Evolutionary conservation across 2,113 vertebrate genomes (phyloP).

Genomic region (Clarias gariepinus): DNA sequence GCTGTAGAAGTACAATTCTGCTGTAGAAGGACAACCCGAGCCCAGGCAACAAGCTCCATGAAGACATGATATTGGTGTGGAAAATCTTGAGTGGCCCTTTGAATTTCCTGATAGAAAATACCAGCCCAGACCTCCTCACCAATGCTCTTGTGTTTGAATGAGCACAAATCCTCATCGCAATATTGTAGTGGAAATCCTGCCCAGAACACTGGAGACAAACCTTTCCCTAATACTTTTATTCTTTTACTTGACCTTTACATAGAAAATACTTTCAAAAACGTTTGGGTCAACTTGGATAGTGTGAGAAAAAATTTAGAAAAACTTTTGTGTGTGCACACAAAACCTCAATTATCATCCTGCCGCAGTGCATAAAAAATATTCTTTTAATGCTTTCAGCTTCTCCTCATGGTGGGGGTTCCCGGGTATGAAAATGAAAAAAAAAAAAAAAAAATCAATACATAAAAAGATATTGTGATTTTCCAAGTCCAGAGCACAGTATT

Average conservation of each 20-base stretch:
- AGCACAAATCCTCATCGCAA: background rate
- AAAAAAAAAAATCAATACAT: background rate
- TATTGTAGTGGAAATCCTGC: background rate
- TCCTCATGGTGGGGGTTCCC: background rate
- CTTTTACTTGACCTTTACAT: no score
- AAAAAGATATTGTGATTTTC: background rate
- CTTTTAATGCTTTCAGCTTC: background rate
- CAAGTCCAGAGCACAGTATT: background rate
- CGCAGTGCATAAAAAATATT: no score
- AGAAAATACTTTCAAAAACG: no score
- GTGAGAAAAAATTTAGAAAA: no score
- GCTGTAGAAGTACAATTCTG: background rate
- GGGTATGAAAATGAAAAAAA: background rate
- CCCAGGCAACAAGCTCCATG: background rate
- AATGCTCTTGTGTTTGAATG: background rate
- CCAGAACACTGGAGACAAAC: background rate
- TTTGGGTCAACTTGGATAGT: no score
- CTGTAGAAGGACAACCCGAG: background rate
- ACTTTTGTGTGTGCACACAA: no score
- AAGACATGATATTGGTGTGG: background rate
- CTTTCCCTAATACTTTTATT: background rate
- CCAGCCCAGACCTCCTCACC: background rate
- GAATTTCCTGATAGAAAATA: background rate
- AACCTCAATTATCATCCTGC: no score
- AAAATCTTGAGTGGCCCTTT: background rate